Base-by-base conservation (phyloP, 2,888 invertebrate species). In the Rotaria socialis region DNA sequence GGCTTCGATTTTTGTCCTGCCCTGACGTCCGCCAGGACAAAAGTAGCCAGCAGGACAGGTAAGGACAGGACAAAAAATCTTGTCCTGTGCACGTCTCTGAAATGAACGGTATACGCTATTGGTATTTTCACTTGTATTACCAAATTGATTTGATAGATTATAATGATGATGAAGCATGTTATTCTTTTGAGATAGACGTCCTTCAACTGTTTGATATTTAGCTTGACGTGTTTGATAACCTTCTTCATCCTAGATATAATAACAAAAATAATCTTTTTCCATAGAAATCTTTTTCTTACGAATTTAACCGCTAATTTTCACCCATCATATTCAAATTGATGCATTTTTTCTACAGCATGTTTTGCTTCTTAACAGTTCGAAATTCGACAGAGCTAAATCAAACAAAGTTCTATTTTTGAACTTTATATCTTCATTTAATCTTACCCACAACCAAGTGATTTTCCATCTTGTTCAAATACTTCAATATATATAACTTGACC, bases 261-360 rank as follows among this genome's bases (percentile, higher is more conserved):
- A 16, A 52, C 16, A 16, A 35, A 35, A 35, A 35, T 35, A 35
- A 35, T 35, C 35, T 35, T 35, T 35, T 35, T 55, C 22, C 5
- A 4, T 22, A 55, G 22, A 22, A 35, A 35, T 11, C 0, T 16
- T 19, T 24, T 8, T 47, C 80, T 47, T n/a, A 80, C 92, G 90
- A 97, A 96, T 92, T 97, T 96, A 8, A 97, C 94, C 60, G 97
- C 96, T 87, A 99, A 93, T 91, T 96, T 96, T 85, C 98, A 93
- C 67, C 96, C 97, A 91, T 95, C 95, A 67, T 97, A 93, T 90
- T 97, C 96, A 92, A 94, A 95, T 89, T 96, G 93, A 91, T 98
- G 96, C 95, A 97, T 96, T 88, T 95, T 94, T 90, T 96, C 96
- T 87, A 98, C 93, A 58, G 97, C 97, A 90, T 95, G 95, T 90